These are phyloP conservation scores for Spermophilus dauricus DNA, from an alignment of 2,113 vertebrate species.

Conservation along the genomic window DNA sequence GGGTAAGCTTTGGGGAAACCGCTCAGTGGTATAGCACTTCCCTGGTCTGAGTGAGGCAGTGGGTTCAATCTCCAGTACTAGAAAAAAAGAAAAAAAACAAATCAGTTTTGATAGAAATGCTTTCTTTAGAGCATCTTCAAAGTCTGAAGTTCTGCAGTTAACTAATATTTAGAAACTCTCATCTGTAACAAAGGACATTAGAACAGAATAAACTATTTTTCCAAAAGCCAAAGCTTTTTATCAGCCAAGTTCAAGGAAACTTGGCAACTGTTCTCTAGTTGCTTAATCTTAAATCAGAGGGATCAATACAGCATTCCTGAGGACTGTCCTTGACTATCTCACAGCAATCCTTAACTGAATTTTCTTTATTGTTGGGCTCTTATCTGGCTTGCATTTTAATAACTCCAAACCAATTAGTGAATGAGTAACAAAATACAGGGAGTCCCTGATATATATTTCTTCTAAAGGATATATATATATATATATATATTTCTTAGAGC, in stretches of 20 bases:
- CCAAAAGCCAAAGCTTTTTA: not conserved
- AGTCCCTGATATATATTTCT: no score
- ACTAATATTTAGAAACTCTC: not conserved
- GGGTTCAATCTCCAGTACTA: not conserved
- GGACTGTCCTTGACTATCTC: not conserved
- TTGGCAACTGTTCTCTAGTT: conserved; percentile 3
- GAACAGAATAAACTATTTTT: conserved; percentile 2
- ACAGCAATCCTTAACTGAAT: not conserved
- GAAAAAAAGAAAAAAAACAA: not conserved
- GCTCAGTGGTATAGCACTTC: not conserved
- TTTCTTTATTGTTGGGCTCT: not conserved
- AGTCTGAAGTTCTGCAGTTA: not conserved
- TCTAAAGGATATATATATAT: no score
- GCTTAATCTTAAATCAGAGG: not conserved
- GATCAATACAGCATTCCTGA: not conserved
- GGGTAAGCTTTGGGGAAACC: not conserved
- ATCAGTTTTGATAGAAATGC: not conserved
- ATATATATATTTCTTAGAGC: not conserved
- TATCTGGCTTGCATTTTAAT: not conserved
- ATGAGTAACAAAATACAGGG: no score
- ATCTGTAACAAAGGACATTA: not conserved
- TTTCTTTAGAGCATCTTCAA: not conserved
- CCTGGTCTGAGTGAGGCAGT: not conserved
- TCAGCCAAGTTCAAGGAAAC: conserved; percentile 23
- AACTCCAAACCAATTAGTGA: not conserved